These are phyloP conservation scores for Rallus crepitans DNA, from an alignment of 2,797 vertebrate genomes.

Conservation along the genomic window DNA sequence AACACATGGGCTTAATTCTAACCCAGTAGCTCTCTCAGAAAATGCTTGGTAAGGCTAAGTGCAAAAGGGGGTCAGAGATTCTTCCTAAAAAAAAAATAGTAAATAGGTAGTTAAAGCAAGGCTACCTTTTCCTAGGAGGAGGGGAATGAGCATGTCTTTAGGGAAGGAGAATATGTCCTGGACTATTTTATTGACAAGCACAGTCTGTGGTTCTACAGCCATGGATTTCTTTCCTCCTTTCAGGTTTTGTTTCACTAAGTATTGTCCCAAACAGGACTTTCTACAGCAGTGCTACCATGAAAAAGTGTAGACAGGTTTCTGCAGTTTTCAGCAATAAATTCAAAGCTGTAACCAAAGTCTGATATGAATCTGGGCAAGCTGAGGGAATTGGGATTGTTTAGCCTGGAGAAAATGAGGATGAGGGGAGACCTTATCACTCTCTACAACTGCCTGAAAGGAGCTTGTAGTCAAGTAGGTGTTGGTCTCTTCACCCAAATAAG, in stretches of 20 bases:
- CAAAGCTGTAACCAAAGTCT: neutral
- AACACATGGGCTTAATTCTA: neutral
- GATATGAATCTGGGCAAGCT: neutral
- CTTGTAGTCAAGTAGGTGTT: no score
- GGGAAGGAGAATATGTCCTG: neutral
- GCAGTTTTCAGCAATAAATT: neutral
- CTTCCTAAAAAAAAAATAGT: no score
- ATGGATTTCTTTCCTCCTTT: neutral
- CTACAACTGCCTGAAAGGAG: no score
- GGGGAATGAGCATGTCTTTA: neutral
- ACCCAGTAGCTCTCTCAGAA: neutral
- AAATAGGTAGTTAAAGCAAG: rapidly evolving
- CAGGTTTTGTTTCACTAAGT: neutral
- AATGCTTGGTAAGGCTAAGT: neutral
- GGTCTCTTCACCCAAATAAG: no score
- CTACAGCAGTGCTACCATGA: neutral
- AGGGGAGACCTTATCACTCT: no score
- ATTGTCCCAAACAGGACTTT: neutral
- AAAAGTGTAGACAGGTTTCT: neutral
- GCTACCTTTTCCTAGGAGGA: neutral
- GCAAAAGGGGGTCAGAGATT: neutral
- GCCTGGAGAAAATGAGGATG: no score
- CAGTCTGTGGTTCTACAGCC: neutral
- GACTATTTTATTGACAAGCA: neutral
- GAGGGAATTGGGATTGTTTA: no score